These are phyloP conservation scores for Aspidiotus destructor DNA, from an alignment of 2,888 invertebrate species.

Conservation along the genomic window DNA sequence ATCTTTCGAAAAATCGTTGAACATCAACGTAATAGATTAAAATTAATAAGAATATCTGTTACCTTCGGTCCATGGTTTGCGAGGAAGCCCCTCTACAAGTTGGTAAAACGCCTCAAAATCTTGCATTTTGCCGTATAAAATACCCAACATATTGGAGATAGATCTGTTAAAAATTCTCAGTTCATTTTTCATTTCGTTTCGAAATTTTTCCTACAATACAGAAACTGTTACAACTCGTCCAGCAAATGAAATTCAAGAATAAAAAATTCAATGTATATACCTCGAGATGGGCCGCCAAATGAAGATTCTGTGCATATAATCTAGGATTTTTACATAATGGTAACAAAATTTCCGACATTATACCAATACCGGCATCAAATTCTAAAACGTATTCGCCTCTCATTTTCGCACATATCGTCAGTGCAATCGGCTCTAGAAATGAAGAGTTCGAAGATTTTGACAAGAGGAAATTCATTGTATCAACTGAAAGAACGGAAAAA, in stretches of 20 bases:
- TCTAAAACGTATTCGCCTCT: not conserved
- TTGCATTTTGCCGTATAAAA: too few relatives aligned
- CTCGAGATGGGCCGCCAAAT: not conserved
- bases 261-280: not conserved
- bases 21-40: not conserved
- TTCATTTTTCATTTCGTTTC: not conserved
- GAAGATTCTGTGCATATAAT: not conserved
- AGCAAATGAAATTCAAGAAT: not conserved
- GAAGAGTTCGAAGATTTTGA: not conserved
- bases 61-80: not conserved
- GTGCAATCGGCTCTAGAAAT: not conserved
- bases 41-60: not conserved
- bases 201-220: not conserved
- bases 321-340: not conserved
- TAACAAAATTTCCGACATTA: not conserved
- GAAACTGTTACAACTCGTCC: not conserved
- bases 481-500: not conserved
- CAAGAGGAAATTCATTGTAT: not conserved
- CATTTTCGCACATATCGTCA: not conserved
- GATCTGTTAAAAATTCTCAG: not conserved
- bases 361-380: constrained; percentile 5
- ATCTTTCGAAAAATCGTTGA: not conserved
- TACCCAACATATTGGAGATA: not conserved
- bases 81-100: not conserved
- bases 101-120: too few relatives aligned